Evolutionary conservation across 2,113 vertebrate genomes (phyloP).

Genomic region (Misgurnus anguillicaudatus): DNA sequence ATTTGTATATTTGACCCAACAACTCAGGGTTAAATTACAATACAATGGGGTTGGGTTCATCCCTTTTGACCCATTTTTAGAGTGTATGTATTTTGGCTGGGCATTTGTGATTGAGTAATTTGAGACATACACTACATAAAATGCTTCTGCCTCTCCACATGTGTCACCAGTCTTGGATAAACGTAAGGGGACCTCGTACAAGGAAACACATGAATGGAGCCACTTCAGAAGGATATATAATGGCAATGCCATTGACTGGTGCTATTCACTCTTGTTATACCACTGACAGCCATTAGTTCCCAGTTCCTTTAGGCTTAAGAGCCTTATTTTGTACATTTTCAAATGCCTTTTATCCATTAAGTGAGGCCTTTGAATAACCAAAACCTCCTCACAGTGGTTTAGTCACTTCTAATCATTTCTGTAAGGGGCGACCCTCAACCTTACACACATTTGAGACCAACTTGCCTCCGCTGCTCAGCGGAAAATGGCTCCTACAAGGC

Average conservation of each 20-base stretch:
- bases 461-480: not conserved
- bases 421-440: slow-evolving; percentile 7
- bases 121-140: not conserved
- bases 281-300: not conserved
- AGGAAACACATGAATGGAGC: slow-evolving; percentile 18
- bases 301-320: slow-evolving; percentile 27
- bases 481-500: slow-evolving; percentile 41
- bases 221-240: slow-evolving; percentile 17
- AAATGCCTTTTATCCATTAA: slow-evolving; percentile 7
- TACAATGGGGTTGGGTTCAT: no score
- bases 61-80: no score
- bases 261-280: slow-evolving; percentile 10
- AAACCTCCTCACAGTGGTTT: slow-evolving; percentile 10
- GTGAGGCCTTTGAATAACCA: slow-evolving; percentile 21
- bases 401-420: slow-evolving; percentile 27
- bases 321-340: slow-evolving; percentile 20
- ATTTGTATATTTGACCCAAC: no score
- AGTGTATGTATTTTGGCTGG: no score
- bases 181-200: not conserved
- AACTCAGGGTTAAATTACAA: no score
- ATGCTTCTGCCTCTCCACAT: no score
- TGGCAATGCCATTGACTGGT: not conserved
- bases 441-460: slow-evolving; percentile 17
- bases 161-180: no score
- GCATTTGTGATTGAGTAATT: no score